phyloP scores from a whole-genome alignment of 2,113 vertebrate genomes.

The Dipodomys merriami region DNA sequence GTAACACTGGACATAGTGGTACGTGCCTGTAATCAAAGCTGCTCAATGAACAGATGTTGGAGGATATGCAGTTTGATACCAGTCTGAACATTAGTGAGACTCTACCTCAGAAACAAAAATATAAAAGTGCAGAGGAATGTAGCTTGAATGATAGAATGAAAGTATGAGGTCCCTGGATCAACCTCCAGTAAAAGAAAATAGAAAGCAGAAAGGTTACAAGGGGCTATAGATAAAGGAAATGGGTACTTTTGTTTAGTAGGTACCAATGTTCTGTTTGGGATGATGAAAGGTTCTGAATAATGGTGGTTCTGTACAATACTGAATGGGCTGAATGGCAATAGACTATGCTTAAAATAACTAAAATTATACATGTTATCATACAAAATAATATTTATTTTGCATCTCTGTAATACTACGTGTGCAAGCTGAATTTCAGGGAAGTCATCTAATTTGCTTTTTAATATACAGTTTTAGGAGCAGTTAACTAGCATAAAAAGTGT shows the following conservation, averaged over 20 bases:
- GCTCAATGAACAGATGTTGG: too few relatives aligned
- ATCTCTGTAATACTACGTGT: neutral
- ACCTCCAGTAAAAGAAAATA: neutral
- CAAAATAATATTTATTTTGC: neutral
- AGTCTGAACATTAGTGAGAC: too few relatives aligned
- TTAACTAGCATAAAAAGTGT: neutral
- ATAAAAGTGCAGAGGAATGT: too few relatives aligned
- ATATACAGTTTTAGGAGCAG: neutral
- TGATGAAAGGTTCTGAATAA: neutral
- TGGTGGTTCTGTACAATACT: neutral
- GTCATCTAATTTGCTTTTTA: neutral
- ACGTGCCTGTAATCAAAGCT: too few relatives aligned
- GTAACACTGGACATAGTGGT: too few relatives aligned
- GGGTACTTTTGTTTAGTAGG: neutral
- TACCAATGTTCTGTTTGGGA: neutral
- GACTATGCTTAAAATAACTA: neutral
- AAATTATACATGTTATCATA: neutral
- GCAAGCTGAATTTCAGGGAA: neutral
- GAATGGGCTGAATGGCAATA: neutral
- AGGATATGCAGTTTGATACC: too few relatives aligned
- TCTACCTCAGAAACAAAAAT: too few relatives aligned
- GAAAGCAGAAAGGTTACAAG: neutral
- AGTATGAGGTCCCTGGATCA: too few relatives aligned
- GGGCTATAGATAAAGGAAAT: accelerated
- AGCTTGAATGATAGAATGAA: too few relatives aligned